Conservation (phyloP, 2,888 invertebrate genomes). For the Callosobruchus maculatus region DNA sequence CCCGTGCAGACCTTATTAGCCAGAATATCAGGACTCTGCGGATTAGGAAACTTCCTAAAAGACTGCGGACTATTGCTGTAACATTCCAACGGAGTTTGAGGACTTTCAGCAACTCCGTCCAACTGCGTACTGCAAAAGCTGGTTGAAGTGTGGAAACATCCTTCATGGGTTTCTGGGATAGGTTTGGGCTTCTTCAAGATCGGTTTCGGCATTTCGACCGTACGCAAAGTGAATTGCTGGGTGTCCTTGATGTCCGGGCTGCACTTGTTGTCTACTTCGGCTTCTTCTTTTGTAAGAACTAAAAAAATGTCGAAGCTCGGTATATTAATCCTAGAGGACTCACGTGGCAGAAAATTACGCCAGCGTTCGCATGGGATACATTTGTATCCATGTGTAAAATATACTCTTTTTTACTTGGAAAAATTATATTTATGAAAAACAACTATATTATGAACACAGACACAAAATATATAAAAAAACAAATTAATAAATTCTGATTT, state of each 20-base stretch:
- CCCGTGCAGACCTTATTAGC: conserved; percentile 57
- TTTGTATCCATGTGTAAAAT: too few relatives aligned
- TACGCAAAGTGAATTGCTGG: conserved; percentile 24
- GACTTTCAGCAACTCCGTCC: conserved; percentile 9
- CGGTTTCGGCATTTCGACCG: conserved; percentile 15
- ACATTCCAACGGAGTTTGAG: conserved; percentile 42
- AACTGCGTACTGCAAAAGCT: conserved; percentile 30
- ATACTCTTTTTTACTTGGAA: too few relatives aligned
- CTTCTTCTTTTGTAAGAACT: conserved; percentile 63
- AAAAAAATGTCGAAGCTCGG: too few relatives aligned
- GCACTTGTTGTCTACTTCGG: conserved; percentile 62
- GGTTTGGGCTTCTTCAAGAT: conserved; percentile 6
- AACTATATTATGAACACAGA: too few relatives aligned
- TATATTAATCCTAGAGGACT: too few relatives aligned
- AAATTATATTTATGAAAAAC: too few relatives aligned
- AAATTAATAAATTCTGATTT: too few relatives aligned
- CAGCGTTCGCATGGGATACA: too few relatives aligned
- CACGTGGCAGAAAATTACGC: too few relatives aligned
- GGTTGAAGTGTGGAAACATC: conserved; percentile 37
- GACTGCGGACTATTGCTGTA: conserved; percentile 51
- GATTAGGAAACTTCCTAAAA: conserved; percentile 21
- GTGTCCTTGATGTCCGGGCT: conserved; percentile 40
- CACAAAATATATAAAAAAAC: too few relatives aligned
- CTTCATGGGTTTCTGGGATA: conserved; percentile 26
- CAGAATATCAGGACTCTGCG: conserved; percentile 45